Evolutionary conservation across 2,113 vertebrate genomes (phyloP).

Genomic region (Toxostoma redivivum): DNA sequence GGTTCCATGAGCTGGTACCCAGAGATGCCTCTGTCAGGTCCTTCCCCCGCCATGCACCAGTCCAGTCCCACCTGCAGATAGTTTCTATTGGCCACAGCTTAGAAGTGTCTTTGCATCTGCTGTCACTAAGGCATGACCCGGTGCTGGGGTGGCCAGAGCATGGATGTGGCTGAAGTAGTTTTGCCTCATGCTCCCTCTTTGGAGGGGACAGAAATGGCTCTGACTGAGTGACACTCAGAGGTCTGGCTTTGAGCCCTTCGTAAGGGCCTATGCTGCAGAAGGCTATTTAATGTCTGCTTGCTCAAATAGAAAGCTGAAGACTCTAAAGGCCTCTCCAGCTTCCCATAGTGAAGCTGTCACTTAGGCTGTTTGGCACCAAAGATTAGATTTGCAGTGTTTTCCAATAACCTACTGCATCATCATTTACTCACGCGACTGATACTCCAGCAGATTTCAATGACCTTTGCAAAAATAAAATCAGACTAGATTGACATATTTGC

Average conservation of each 20-base stretch:
- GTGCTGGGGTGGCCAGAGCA: rapidly evolving
- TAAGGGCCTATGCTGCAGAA: neutral
- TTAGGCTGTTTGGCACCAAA: neutral
- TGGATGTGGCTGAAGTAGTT: neutral
- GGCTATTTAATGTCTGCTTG: neutral
- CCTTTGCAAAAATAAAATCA: conserved; percentile 18
- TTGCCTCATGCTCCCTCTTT: neutral
- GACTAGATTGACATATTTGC: conserved; percentile 24
- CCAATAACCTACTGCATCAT: conserved; percentile 25
- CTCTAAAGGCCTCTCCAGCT: neutral
- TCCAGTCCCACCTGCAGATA: neutral
- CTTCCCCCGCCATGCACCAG: neutral
- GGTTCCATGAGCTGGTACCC: neutral
- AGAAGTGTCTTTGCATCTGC: neutral
- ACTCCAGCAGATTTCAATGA: conserved; percentile 12
- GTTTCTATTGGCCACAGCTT: neutral
- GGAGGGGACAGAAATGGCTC: neutral
- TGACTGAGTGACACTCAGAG: neutral
- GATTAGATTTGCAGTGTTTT: neutral
- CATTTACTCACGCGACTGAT: neutral
- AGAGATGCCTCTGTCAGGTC: neutral
- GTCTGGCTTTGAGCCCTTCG: neutral
- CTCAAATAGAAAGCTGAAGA: neutral
- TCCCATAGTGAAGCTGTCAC: neutral
- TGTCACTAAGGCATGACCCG: neutral